Percentiles rank a stretch among this genome's conserved stretches.
phyloP scores from a whole-genome alignment of 30 jellyfish, hydroid and myxozoan genomes.

The Clytia hemisphaerica region DNA sequence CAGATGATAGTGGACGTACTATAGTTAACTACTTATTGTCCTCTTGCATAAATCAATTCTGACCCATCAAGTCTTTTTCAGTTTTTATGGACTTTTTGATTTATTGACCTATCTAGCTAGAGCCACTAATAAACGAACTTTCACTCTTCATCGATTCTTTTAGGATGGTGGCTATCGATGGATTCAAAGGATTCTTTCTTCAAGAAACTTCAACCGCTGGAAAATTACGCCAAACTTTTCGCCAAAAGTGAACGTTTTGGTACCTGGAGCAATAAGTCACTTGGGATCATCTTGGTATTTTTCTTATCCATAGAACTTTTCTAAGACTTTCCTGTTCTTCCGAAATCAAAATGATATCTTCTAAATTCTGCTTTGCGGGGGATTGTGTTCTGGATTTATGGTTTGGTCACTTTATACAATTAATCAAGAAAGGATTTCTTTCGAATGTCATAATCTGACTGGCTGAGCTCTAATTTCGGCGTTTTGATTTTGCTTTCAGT shows the following conservation, averaged over 20 bases:
- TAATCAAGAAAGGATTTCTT: too few relatives aligned
- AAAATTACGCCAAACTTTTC: slow-evolving; percentile 78
- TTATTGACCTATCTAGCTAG: too few relatives aligned
- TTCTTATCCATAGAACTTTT: not conserved
- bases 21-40: too few relatives aligned
- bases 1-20: too few relatives aligned
- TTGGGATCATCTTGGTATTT: slow-evolving; percentile 85
- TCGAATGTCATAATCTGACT: too few relatives aligned
- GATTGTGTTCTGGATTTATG: not conserved
- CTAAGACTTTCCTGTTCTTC: not conserved
- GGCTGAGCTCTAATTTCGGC: too few relatives aligned
- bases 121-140: too few relatives aligned
- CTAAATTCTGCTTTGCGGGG: not conserved
- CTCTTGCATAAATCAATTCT: too few relatives aligned
- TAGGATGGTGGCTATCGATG: slow-evolving; percentile 99
- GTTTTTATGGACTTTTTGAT: too few relatives aligned
- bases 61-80: too few relatives aligned
- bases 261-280: slow-evolving; percentile 72
- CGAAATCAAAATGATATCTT: not conserved
- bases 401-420: too few relatives aligned
- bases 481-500: slow-evolving; percentile 47
- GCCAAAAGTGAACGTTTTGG: slow-evolving; percentile 87
- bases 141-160: too few relatives aligned
- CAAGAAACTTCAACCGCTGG: slow-evolving; percentile 80
- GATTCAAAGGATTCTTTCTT: slow-evolving; percentile 78